Evolutionary conservation across 2,888 invertebrate genomes (phyloP), one percentile per base, ranked within the genome.

Genomic region (Miltochrista miniata): DNA sequence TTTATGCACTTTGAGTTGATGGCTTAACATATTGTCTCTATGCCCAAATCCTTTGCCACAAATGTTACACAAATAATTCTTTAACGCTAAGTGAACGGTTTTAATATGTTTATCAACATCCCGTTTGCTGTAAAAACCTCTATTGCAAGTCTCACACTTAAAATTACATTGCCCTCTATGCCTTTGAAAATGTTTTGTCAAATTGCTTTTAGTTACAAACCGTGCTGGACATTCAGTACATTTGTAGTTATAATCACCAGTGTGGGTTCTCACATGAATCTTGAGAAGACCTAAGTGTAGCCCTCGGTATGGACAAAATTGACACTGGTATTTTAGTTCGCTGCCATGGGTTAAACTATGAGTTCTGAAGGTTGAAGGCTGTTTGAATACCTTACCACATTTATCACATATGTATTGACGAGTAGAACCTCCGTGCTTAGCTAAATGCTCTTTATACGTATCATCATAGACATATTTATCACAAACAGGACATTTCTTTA

Each of bases 171-270:
- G 29, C 10, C 54, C 67, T 35, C 54, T 64, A 46, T 70, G 72
- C 40, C 65, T 61, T 54, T 53, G 53, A 36, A 72, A 52, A 50
- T 68, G 79, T 49, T 60, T 69, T n/a, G 69, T 64, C 2, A 81
- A 55, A 50, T 80, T 80, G 54, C 79, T 80, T 44, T 78, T 80
- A 9, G 74, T 79, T 24, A 73, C 59, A 40, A 79, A 81, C 9
- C 51, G 51, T 30, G 76, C 72, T 1, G 72, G 59, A 45, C 80
- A 79, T 40, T 65, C 68, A 12, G 68, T 56, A 60, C 79, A 80
- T 48, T 72, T 69, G 37, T 80, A 79, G 35, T 70, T 65, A 18
- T 79, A 79, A 35, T 79, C 77, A 15, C 69, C 68, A 0, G 74
- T 78, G 50, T 80, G 79, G 1, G 76, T 76, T 24, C 70, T 61